These are phyloP conservation scores for Oxytorus armatus DNA, from an alignment of 2,888 invertebrate genomes.

Conservation along the genomic window DNA sequence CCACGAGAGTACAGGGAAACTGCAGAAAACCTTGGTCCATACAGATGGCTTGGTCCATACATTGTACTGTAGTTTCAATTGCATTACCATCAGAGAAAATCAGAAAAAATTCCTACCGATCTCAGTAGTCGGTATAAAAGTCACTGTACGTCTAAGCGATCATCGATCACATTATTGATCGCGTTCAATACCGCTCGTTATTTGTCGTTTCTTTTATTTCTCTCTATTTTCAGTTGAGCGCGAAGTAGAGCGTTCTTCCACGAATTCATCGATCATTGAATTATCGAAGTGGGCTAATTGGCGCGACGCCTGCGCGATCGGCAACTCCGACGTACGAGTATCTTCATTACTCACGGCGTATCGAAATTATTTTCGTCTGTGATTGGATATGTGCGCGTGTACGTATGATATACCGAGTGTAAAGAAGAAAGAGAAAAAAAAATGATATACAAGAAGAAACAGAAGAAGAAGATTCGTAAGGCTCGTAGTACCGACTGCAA, in stretches of 20 bases:
- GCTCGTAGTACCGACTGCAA: neutral
- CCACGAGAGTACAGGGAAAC: too few relatives aligned
- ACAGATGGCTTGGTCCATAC: too few relatives aligned
- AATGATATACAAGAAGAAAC: slow-evolving; percentile 5
- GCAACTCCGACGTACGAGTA: neutral
- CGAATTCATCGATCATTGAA: slow-evolving; percentile 56
- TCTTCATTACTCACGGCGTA: slow-evolving; percentile 7
- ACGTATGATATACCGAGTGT: neutral
- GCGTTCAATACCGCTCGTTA: neutral
- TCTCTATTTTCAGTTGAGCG: neutral
- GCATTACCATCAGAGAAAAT: too few relatives aligned
- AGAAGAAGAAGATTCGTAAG: neutral
- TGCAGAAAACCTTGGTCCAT: too few relatives aligned
- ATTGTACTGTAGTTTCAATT: too few relatives aligned
- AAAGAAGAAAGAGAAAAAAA: slow-evolving; percentile 21
- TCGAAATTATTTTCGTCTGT: slow-evolving; percentile 37
- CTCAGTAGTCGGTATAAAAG: too few relatives aligned
- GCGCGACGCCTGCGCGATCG: slow-evolving; percentile 37
- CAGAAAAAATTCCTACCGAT: too few relatives aligned
- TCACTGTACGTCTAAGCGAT: too few relatives aligned
- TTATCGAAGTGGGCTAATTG: slow-evolving; percentile 59
- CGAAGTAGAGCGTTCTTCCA: slow-evolving; percentile 7
- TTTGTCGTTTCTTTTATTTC: too few relatives aligned
- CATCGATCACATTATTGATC: too few relatives aligned
- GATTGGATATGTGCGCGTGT: slow-evolving; percentile 35